These are phyloP conservation scores for Nomada goodeniana DNA, from an alignment of 2,888 invertebrate genomes.

Conservation along the genomic window DNA sequence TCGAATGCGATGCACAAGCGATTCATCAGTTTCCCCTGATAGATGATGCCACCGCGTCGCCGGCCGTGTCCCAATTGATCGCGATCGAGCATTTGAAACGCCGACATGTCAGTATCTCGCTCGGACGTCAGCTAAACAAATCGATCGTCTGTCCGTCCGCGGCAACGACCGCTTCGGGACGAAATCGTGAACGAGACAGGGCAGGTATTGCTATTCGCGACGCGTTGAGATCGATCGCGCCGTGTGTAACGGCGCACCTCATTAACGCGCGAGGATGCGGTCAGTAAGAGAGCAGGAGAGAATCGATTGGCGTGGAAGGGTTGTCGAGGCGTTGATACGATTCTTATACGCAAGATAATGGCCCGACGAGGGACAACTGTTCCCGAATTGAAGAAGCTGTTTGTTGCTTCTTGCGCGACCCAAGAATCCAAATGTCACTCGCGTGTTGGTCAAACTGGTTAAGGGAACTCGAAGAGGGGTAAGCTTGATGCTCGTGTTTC, in stretches of 20 bases:
- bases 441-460: slow-evolving; percentile 23
- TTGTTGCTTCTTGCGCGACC: slow-evolving; percentile 17
- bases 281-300: slow-evolving; percentile 23
- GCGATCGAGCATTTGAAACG: too few species aligned
- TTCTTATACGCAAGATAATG: slow-evolving; percentile 49
- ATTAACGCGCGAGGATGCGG: slow-evolving; percentile 43
- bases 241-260: slow-evolving; percentile 52
- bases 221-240: slow-evolving; percentile 52
- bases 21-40: too few species aligned
- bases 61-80: too few species aligned
- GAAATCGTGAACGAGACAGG: neutral
- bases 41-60: too few species aligned
- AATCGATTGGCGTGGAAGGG: slow-evolving; percentile 20
- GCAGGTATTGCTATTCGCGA: slow-evolving; percentile 36
- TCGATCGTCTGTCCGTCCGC: too few species aligned
- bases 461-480: neutral
- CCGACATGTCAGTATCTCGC: too few species aligned
- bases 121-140: too few species aligned
- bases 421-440: neutral
- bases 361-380: slow-evolving; percentile 20
- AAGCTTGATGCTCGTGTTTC: neutral
- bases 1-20: too few species aligned
- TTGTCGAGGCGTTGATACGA: slow-evolving; percentile 54
- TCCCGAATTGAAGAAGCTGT: slow-evolving; percentile 44
- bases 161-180: too few species aligned